Percentiles rank a stretch among this genome's conserved stretches.
phyloP scores from a whole-genome alignment of 2,888 invertebrate genomes.

The Byasa hedistus region DNA sequence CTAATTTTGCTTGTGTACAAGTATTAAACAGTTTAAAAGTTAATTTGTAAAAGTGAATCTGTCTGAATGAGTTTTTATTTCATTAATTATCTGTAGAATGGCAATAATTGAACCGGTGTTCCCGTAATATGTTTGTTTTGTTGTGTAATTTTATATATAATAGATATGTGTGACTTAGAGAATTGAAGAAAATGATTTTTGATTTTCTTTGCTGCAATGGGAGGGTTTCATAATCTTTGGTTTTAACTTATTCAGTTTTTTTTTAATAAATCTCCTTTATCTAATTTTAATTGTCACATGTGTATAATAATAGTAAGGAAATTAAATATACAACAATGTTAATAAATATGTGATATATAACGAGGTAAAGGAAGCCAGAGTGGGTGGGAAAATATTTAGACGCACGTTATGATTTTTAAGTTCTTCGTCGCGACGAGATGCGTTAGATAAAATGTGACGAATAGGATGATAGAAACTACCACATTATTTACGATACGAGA shows the following conservation, averaged over 20 bases:
- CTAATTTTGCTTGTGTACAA: conserved; percentile 10
- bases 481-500: too few relatives aligned
- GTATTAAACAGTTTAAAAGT: not conserved
- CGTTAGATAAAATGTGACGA: too few relatives aligned
- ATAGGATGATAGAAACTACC: too few relatives aligned
- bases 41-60: not conserved
- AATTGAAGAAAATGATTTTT: conserved; percentile 1
- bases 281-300: conserved; percentile 8
- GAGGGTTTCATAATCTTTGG: conserved; percentile 9
- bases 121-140: not conserved
- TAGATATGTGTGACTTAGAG: too few relatives aligned
- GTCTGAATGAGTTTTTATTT: not conserved
- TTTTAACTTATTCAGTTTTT: conserved; percentile 11
- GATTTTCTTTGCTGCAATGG: conserved; percentile 8
- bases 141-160: conserved; percentile 14
- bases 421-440: too few relatives aligned
- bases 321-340: not conserved
- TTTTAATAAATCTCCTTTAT: conserved; percentile 14
- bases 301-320: not conserved
- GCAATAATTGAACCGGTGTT: not conserved
- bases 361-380: not conserved
- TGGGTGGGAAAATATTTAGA: not conserved
- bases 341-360: conserved; percentile 1
- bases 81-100: not conserved
- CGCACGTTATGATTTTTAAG: too few relatives aligned